Evolutionary conservation across 2,797 vertebrate genomes (phyloP).

Genomic region (Lutjanus campechanus): DNA sequence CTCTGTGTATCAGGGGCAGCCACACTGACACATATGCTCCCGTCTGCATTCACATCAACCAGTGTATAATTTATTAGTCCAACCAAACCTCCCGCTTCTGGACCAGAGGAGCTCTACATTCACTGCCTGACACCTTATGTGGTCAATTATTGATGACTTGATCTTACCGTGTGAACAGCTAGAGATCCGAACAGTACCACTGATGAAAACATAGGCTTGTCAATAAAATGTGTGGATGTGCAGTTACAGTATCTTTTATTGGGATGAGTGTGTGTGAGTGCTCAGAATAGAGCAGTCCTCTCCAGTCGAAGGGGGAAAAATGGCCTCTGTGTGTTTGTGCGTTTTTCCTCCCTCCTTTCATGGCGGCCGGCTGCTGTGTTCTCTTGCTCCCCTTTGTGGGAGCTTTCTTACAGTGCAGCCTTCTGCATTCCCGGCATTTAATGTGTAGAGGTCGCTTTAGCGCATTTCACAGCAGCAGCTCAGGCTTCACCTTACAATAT

Average conservation of each 20-base stretch:
- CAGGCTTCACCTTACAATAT: slow-evolving; percentile 44
- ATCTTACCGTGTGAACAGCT: slow-evolving; percentile 8
- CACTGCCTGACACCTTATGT: slow-evolving; percentile 34
- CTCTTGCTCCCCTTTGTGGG: slow-evolving; percentile 85
- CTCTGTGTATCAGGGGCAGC: slow-evolving; percentile 74
- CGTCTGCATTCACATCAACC: slow-evolving; percentile 59
- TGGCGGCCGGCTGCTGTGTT: slow-evolving; percentile 67
- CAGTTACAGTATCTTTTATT: slow-evolving; percentile 5
- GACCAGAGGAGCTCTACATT: slow-evolving; percentile 3
- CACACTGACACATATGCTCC: slow-evolving; percentile 76
- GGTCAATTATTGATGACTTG: slow-evolving; percentile 61
- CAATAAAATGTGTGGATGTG: slow-evolving; percentile 4
- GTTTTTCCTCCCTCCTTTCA: slow-evolving; percentile 73
- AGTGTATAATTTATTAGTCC: slow-evolving; percentile 34
- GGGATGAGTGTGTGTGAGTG: slow-evolving; percentile 11
- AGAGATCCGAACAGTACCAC: neutral
- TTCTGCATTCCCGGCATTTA: slow-evolving; percentile 44
- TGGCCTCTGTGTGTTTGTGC: slow-evolving; percentile 77
- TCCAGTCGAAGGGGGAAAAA: slow-evolving; percentile 62
- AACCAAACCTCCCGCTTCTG: neutral
- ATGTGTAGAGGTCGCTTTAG: slow-evolving; percentile 70
- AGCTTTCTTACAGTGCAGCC: slow-evolving; percentile 65
- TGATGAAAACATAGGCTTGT: slow-evolving; percentile 5
- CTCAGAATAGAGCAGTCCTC: slow-evolving; percentile 50
- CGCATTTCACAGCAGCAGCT: slow-evolving; percentile 56